A percentile compares a stretch with the other conserved stretches of the same genome.
phyloP scores from a whole-genome alignment of 2,888 invertebrate genomes.

The Lottia scabra region DNA sequence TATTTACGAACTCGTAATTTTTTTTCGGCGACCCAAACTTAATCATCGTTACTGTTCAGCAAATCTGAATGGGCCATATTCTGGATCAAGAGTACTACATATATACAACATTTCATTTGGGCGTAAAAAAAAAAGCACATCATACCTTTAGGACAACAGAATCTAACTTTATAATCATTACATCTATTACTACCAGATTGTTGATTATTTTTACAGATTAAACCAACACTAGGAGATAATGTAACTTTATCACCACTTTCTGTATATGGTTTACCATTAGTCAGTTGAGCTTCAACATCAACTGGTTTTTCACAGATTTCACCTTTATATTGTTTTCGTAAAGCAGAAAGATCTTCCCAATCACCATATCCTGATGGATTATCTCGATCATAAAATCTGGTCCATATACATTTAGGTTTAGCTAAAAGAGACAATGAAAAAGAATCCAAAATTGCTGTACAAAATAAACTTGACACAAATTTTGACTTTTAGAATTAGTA shows the following conservation, averaged over 20 bases:
- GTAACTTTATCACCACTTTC: background rate
- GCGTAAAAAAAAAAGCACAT: too few species aligned
- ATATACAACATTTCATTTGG: too few species aligned
- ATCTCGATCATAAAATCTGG: background rate
- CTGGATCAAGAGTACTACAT: too few species aligned
- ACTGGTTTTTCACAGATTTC: background rate
- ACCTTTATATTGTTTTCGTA: background rate
- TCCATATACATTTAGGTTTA: background rate
- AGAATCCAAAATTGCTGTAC: too few species aligned
- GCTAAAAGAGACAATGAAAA: too few species aligned
- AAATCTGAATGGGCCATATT: too few species aligned
- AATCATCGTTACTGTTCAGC: too few species aligned
- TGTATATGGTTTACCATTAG: background rate
- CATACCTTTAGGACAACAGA: background rate
- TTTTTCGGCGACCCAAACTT: too few species aligned
- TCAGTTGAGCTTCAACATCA: background rate
- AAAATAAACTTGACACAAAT: too few species aligned
- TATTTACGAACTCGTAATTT: too few species aligned
- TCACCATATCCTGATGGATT: background rate
- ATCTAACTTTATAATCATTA: conserved; percentile 5
- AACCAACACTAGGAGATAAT: background rate
- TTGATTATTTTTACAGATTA: background rate
- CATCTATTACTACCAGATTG: background rate
- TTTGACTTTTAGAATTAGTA: too few species aligned
- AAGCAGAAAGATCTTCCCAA: background rate